These are phyloP conservation scores for Salticus scenicus DNA, from an alignment of 2,888 invertebrate species.

Conservation along the genomic window DNA sequence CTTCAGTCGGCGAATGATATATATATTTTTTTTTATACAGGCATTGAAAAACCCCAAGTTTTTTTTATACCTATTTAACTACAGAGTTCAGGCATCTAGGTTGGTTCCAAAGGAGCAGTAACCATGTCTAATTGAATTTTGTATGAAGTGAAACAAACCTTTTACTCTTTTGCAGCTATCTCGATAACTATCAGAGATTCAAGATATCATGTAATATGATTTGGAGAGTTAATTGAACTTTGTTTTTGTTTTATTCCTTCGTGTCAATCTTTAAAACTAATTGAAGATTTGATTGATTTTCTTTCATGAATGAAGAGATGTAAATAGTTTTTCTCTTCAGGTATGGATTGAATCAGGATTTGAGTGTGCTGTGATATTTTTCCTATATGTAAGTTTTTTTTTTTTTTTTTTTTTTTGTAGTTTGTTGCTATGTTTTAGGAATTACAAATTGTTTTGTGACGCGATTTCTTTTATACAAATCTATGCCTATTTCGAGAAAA, in stretches of 20 bases:
- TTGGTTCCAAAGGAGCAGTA: slow-evolving; percentile 23
- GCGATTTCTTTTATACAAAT: too few relatives aligned
- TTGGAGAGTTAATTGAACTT: background rate
- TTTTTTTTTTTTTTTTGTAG: too few relatives aligned
- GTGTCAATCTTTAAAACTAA: background rate
- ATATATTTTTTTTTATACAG: background rate
- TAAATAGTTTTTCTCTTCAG: too few relatives aligned
- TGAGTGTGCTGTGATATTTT: too few relatives aligned
- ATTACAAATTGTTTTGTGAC: too few relatives aligned
- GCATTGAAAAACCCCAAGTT: background rate
- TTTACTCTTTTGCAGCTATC: too few relatives aligned
- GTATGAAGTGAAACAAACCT: background rate
- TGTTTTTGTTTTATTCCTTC: background rate
- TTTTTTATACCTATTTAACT: background rate
- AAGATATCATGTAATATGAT: background rate
- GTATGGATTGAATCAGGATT: too few relatives aligned
- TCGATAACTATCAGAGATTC: background rate
- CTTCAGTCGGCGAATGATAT: background rate
- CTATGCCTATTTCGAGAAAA: too few relatives aligned
- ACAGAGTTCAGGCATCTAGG: slow-evolving; percentile 31
- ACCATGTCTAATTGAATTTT: slow-evolving; percentile 61
- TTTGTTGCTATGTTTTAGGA: too few relatives aligned
- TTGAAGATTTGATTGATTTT: background rate
- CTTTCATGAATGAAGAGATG: too few relatives aligned
- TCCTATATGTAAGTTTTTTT: too few relatives aligned